phyloP scores from a whole-genome alignment of 2,888 invertebrate species.

The Muscina levida region DNA sequence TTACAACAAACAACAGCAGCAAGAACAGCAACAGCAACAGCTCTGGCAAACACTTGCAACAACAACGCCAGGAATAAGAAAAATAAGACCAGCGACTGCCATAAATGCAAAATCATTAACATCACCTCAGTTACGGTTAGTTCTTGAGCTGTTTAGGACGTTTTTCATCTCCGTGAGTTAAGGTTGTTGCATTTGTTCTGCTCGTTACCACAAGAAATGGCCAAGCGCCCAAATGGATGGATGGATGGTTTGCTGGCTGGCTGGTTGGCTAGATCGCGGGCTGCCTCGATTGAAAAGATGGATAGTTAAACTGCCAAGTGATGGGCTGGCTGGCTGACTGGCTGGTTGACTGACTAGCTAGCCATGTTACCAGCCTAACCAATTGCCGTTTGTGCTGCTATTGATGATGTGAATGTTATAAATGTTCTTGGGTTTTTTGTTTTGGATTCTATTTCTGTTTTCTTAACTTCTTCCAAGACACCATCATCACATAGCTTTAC shows the following conservation, averaged over 20 bases:
- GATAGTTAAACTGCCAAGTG: constrained; percentile 5
- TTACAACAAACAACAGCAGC: not conserved
- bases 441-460: constrained; percentile 15
- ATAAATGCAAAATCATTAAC: constrained; percentile 65
- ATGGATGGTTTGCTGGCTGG: constrained; percentile 33
- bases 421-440: constrained; percentile 51
- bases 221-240: constrained; percentile 24
- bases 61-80: not conserved
- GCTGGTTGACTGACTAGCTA: constrained; percentile 3
- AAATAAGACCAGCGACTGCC: constrained; percentile 47
- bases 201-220: constrained; percentile 50
- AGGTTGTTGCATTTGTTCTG: constrained; percentile 59
- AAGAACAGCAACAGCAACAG: too few species aligned
- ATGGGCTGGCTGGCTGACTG: constrained; percentile 42
- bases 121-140: constrained; percentile 60
- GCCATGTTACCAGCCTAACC: constrained; percentile 56
- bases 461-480: constrained; percentile 52
- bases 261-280: constrained; percentile 8
- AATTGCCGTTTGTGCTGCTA: constrained; percentile 57
- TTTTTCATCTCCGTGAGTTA: constrained; percentile 36
- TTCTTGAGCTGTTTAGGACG: constrained; percentile 47
- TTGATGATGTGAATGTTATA: constrained; percentile 65
- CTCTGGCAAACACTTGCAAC: too few species aligned
- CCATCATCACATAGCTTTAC: constrained; percentile 62
- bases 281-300: constrained; percentile 43